Percentiles rank a stretch among this genome's conserved stretches.
Evolutionary conservation across 2,888 invertebrate genomes (phyloP).

Genomic region (Baronia brevicornis): DNA sequence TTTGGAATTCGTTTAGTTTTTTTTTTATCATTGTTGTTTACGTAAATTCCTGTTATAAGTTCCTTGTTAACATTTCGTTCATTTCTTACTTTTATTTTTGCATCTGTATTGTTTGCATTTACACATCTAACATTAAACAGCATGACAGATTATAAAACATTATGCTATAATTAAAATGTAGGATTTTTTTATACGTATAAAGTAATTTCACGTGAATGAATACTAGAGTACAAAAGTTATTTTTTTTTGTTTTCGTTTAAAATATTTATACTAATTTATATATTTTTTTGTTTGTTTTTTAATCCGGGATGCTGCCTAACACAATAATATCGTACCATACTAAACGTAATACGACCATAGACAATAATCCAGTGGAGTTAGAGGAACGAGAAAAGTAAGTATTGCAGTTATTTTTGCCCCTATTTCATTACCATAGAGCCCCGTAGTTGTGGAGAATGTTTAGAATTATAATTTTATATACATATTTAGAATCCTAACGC

Average conservation of each 20-base stretch:
- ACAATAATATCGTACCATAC: conserved; percentile 56
- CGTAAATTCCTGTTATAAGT: too few species aligned
- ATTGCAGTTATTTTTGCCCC: conserved; percentile 24
- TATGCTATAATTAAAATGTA: too few species aligned
- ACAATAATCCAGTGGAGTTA: conserved; percentile 87
- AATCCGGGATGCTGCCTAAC: conserved; percentile 64
- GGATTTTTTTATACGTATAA: too few species aligned
- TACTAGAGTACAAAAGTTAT: conserved; percentile 6
- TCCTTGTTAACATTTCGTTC: too few species aligned
- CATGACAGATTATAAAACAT: too few species aligned
- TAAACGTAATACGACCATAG: conserved; percentile 65
- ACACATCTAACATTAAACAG: too few species aligned
- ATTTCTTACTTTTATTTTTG: too few species aligned
- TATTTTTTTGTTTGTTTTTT: conserved; percentile 56
- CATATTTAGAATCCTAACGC: background rate
- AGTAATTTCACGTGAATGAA: background rate
- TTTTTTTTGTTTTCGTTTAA: conserved; percentile 2
- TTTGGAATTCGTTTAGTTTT: too few species aligned
- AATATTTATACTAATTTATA: conserved; percentile 19
- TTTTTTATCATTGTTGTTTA: too few species aligned
- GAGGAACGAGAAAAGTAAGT: conserved; percentile 93
- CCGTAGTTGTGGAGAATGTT: conserved; percentile 13
- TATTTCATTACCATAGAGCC: background rate
- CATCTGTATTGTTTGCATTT: too few species aligned
- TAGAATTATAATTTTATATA: conserved; percentile 3